Base-by-base conservation (phyloP, 2,113 vertebrate genomes). In the Nesoenas mayeri region DNA sequence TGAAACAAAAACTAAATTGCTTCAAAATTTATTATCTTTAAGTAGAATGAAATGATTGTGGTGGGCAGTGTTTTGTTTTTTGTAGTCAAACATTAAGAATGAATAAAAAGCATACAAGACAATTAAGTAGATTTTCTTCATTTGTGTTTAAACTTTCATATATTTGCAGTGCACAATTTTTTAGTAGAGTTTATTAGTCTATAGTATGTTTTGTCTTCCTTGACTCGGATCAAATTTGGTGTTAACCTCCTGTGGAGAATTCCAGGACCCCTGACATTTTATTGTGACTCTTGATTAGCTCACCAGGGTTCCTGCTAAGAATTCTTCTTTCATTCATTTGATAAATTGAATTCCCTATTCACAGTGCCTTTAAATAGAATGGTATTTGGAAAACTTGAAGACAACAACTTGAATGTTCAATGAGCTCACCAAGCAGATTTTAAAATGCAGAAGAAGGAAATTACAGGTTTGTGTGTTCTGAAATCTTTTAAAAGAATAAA, bases 201-300 rank as follows among this genome's bases (percentile, higher is more conserved):
- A 21, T 66, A 42, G 72, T 38, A 10, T 93, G 85, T 95, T 97
- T 96, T 96, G 88, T 95, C 92, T 94, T 91, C 72, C 86, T 91
- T 90, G 81, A 54, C 91, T 94, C 1, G 0, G 69, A 90, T 95
- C 89, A 93, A 11, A 93, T 95, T 95, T 91, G 88, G 73, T 79
- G 96, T 97, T 96, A 96, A 93, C 95, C 91, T 96, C 97, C 93
- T 92, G 93, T 57, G 19, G 96, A 96, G 96, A 94, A 93, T 97
- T 93, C 92, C 92, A 96, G 91, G 94, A 96, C 96, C 92, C 86
- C 91, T 95, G 95, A 97, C 95, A 96, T 93, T 97, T 97, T 95
- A 96, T 97, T 97, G 93, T 97, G 94, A 93, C 91, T 97, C 93
- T 96, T 96, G 93, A 97, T 96, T 96, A 97, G 96, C 93, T 96